Percentiles rank a stretch among this genome's conserved stretches.
phyloP scores from a whole-genome alignment of 2,888 invertebrate genomes.

The Colletes collaris region DNA sequence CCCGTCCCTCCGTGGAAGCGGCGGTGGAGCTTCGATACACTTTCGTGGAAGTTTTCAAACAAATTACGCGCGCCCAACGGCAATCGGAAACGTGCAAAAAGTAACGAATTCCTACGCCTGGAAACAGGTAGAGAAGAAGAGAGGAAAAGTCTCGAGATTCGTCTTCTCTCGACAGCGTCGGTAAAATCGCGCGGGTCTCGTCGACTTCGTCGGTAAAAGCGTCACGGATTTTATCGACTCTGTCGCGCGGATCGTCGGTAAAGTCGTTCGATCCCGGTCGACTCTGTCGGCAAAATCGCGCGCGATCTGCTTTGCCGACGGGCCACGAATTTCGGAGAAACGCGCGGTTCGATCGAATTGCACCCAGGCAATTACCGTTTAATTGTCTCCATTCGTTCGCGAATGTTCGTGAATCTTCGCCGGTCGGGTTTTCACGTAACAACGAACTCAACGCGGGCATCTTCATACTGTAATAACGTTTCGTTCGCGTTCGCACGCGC shows the following conservation, averaged over 20 bases:
- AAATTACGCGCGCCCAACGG: too few relatives aligned
- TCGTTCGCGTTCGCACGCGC: slow-evolving; percentile 20
- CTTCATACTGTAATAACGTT: background rate
- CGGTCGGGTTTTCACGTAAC: slow-evolving; percentile 1
- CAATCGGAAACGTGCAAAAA: too few relatives aligned
- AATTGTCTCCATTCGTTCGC: background rate
- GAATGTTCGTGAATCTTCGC: background rate
- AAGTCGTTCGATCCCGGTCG: background rate
- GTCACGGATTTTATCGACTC: background rate
- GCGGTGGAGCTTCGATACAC: slow-evolving; percentile 5
- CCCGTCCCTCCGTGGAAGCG: slow-evolving; percentile 10
- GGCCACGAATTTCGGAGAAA: slow-evolving; percentile 36
- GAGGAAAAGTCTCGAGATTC: too few relatives aligned
- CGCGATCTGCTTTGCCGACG: background rate
- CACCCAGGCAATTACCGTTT: background rate
- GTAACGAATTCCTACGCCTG: too few relatives aligned
- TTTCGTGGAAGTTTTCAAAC: too few relatives aligned
- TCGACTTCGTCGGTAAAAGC: too few relatives aligned
- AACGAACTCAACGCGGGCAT: background rate
- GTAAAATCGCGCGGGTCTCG: too few relatives aligned
- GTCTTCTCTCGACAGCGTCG: too few relatives aligned
- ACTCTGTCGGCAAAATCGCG: background rate
- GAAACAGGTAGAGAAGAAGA: too few relatives aligned
- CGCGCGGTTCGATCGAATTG: background rate
- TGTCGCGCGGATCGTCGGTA: background rate